Base-by-base conservation (phyloP, 2,888 invertebrate genomes). In the Sceliomorpha sp. region DNA sequence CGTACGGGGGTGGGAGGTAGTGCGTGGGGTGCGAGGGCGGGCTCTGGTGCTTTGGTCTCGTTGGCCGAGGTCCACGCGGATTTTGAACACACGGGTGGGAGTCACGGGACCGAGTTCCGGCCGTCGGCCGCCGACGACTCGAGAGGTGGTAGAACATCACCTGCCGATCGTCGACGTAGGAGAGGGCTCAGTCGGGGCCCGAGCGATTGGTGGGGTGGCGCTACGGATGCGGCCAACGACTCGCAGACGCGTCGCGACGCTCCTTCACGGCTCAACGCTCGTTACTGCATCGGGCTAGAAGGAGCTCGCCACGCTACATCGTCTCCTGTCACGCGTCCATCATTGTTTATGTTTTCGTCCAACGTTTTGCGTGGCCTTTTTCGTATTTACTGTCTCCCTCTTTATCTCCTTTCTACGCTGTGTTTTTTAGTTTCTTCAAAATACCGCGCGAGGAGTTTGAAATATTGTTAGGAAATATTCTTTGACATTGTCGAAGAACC, bases 21-120 rank as follows among this genome's bases (percentile, higher is more conserved):
- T 62, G 60, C 72, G 66, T 70, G 76, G 78, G 78, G 76, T 78
- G 79, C 77, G 79, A 80, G 77, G 84, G 84, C 82, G 81, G 82
- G 76, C 78, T 75, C 73, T 53, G 40, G 56, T 60, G 66, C 70
- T 70, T 62, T 45, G 59, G 72, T 77, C 78, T 77, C 80, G 80
- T 80, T 80, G 79, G 78, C 71, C 72, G 75, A 77, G 78, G 73
- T 63, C 62, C 74, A 71, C 69, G 66, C 68, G 66, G 66, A 69
- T 70, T 67, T 70, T 53, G 31, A 27, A 32, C 50, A 14, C 39
- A 27, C 70, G 48, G 70, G 73, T 72, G 73, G 70, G 70, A 62
- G 68, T 45, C 55, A 32, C 37, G 53, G 51, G 44, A 31, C 47
- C 50, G 45, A n/a, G 45, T 10, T 24, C 39, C 31, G 45, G 44